phyloP scores from a whole-genome alignment of 2,888 invertebrate species.

The Antitype chi region DNA sequence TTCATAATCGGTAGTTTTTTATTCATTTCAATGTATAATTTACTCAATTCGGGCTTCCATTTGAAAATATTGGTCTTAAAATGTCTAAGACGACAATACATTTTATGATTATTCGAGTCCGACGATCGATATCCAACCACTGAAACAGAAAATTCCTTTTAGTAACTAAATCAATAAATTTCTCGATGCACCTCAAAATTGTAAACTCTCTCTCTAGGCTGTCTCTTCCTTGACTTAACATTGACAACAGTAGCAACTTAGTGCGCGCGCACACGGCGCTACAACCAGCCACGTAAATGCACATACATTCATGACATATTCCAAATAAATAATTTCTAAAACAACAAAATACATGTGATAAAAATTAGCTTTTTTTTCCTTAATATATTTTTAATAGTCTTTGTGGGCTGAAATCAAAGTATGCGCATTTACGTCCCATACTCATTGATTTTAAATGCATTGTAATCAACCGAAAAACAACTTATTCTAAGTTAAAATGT shows the following conservation, averaged over 20 bases:
- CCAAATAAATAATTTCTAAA: not conserved
- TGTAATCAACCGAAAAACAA: constrained; percentile 60
- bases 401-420: constrained; percentile 32
- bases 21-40: not conserved
- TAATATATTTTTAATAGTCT: not conserved
- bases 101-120: not conserved
- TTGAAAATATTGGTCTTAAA: not conserved
- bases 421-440: constrained; percentile 65
- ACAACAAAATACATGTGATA: not conserved
- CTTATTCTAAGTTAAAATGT: constrained; percentile 44
- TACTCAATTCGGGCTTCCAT: not conserved
- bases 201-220: constrained; percentile 70
- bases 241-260: constrained; percentile 86
- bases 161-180: constrained; percentile 38
- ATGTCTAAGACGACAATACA: not conserved
- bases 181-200: constrained; percentile 63
- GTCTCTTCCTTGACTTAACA: constrained; percentile 78
- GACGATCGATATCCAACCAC: not conserved
- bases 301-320: constrained; percentile 64
- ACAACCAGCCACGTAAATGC: constrained; percentile 72
- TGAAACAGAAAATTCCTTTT: not conserved
- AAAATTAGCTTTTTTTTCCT: too few relatives aligned
- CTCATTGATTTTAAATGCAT: constrained; percentile 62
- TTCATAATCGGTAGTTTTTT: constrained; percentile 5
- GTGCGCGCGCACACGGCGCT: constrained; percentile 84